Evolutionary conservation across 2,888 invertebrate genomes (phyloP), one percentile per base, ranked within the genome.

Genomic region (Deilephila elpenor): DNA sequence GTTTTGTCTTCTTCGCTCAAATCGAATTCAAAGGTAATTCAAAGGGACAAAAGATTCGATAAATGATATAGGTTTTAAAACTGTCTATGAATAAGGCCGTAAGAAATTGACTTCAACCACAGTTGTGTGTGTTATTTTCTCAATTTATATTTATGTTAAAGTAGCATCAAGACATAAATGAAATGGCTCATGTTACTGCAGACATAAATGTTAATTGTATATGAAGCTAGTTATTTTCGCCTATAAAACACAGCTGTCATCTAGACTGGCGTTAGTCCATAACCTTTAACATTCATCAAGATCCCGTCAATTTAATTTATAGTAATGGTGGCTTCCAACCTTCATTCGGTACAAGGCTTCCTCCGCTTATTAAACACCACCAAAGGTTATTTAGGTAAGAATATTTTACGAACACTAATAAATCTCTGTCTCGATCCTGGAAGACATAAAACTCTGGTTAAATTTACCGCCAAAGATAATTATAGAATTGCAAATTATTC

Each of bases 401-500:
- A 51, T 51, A 51, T 25, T 67, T 67, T 67, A 67, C 67, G 44
- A 6, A 25, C 25, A 17, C 32, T 73, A 76, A 87, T 90, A 87
- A 90, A 91, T 90, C 84, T 79, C 77, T 79, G 80, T 82, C 80
- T 76, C 80, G 79, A 80, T 56, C 37, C 64, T 59, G 37, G 64
- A 82, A 88, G 83, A 83, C 86, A 89, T 88, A 85, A 73, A 73
- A 73, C 25, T 89, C 86, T 80, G 84, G 81, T 87, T 88, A 88
- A 88, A 91, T 91, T 90, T 88, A 87, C 84, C 83, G 84, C 85
- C 82, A 83, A 83, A 89, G 87, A 90, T 91, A 90, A 91, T 89
- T 88, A 88, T 88, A 91, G 88, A 89, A 91, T 91, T 90, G 91
- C 90, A 91, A 93, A 94, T 93, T 91, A 92, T 88, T 82, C 86